phyloP scores from a whole-genome alignment of 2,797 vertebrate genomes.

The Danio albolineatus region DNA sequence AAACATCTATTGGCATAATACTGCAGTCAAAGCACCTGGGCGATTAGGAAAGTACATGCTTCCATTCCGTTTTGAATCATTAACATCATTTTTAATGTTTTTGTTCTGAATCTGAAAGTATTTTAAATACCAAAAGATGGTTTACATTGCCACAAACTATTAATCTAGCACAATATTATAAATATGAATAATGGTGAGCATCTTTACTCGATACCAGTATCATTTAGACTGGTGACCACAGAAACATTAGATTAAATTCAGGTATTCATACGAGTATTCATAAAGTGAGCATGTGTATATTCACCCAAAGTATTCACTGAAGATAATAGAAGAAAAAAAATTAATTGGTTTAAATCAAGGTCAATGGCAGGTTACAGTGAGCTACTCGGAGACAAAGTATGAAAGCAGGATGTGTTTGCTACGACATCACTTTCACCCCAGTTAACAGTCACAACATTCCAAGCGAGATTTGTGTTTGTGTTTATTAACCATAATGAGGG shows the following conservation, averaged over 20 bases:
- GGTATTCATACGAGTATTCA: neutral
- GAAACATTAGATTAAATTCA: neutral
- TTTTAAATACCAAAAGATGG: no score
- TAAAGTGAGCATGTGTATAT: no score
- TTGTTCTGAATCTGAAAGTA: no score
- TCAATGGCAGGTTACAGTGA: slow-evolving; percentile 8
- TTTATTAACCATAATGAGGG: slow-evolving; percentile 21
- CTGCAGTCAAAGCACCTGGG: neutral
- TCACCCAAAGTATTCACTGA: neutral
- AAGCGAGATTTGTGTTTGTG: neutral
- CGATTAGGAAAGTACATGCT: neutral
- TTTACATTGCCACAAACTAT: no score
- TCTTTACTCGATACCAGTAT: neutral
- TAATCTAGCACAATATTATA: no score
- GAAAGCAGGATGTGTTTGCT: neutral
- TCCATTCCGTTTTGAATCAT: neutral
- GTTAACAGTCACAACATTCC: slow-evolving; percentile 17
- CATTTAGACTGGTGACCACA: no score
- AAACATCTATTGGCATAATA: neutral
- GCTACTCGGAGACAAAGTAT: neutral
- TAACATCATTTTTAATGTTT: neutral
- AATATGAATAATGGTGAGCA: no score
- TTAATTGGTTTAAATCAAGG: neutral
- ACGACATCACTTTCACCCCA: slow-evolving; percentile 8
- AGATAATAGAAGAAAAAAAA: neutral